These are phyloP conservation scores for Gryllus bimaculatus DNA, from an alignment of 1,140 invertebrate species.

Conservation along the genomic window DNA sequence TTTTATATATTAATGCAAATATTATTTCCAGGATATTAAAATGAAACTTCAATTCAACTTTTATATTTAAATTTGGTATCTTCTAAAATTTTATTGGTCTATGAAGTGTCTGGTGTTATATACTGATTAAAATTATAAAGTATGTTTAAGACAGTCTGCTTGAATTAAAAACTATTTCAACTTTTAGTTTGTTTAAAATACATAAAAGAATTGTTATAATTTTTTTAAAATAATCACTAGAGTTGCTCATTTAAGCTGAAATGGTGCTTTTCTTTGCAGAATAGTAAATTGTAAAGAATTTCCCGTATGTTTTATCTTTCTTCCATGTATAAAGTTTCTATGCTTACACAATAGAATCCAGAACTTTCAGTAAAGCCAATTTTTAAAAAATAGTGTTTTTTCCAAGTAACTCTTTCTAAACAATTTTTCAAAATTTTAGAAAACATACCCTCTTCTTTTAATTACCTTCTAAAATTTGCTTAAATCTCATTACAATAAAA, in stretches of 20 bases:
- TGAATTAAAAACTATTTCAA: not conserved
- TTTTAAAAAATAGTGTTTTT: too few species aligned
- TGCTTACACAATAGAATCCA: too few species aligned
- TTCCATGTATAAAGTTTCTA: too few species aligned
- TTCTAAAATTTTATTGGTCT: not conserved
- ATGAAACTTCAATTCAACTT: not conserved
- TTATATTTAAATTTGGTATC: not conserved
- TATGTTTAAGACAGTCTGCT: too few species aligned
- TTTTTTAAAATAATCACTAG: not conserved
- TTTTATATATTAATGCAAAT: not conserved
- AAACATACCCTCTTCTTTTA: too few species aligned
- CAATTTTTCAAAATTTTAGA: too few species aligned
- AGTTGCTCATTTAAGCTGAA: not conserved
- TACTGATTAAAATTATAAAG: too few species aligned
- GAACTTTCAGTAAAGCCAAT: too few species aligned
- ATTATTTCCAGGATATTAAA: not conserved
- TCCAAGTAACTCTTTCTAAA: too few species aligned
- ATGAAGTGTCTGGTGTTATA: too few species aligned
- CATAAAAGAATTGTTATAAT: not conserved
- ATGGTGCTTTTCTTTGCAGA: constrained; percentile 1
- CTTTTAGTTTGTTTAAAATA: not conserved
- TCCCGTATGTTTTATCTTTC: not conserved
- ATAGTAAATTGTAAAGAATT: not conserved
- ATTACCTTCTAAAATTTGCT: too few species aligned
- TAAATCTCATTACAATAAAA: too few species aligned